These are phyloP conservation scores for Triplophysa bombifrons DNA, from an alignment of 2,797 vertebrate genomes.

Conservation along the genomic window DNA sequence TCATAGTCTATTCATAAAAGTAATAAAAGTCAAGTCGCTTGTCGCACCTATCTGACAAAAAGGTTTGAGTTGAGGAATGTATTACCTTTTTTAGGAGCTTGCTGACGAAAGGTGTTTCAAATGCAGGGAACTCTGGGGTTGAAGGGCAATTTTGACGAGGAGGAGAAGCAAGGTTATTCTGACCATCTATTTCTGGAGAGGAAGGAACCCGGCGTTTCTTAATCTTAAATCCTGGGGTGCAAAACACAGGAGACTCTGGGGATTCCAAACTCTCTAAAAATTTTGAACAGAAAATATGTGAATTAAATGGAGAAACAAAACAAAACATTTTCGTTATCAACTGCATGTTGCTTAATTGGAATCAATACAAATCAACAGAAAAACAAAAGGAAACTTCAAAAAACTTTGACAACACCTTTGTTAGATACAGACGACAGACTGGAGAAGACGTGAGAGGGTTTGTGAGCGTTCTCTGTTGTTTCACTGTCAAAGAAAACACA, in stretches of 20 bases:
- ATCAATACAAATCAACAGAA: background rate
- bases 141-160: constrained; percentile 14
- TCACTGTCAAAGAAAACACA: constrained; percentile 38
- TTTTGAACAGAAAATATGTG: background rate
- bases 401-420: constrained; percentile 34
- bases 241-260: constrained; percentile 79
- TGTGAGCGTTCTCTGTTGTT: constrained; percentile 32
- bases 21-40: background rate
- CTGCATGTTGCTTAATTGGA: background rate
- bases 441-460: constrained; percentile 35
- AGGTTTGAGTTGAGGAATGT: background rate
- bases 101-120: constrained; percentile 76
- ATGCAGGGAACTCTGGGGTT: constrained; percentile 72
- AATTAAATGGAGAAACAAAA: constrained; percentile 5
- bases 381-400: too few relatives aligned
- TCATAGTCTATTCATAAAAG: background rate
- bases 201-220: constrained; percentile 60
- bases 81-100: constrained; percentile 72
- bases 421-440: constrained; percentile 43
- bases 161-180: constrained; percentile 50
- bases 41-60: too few relatives aligned
- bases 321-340: background rate
- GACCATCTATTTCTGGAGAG: constrained; percentile 51
- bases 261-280: constrained; percentile 68
- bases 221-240: constrained; percentile 81